Evolutionary conservation across 2,888 invertebrate genomes (phyloP).

Genomic region (Oegoconia quadripuncta): DNA sequence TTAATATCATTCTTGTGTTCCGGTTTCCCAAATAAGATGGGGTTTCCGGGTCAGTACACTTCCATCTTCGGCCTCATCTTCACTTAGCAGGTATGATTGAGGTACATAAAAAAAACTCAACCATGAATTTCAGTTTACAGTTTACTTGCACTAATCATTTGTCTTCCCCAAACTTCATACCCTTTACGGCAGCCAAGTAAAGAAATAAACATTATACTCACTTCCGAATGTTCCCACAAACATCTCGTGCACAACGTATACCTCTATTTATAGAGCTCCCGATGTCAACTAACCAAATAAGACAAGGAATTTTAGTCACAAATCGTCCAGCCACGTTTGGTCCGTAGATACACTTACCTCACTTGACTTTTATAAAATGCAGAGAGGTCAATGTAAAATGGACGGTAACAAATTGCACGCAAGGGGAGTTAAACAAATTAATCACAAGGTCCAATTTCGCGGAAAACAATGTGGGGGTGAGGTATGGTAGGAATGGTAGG

Average conservation of each 20-base stretch:
- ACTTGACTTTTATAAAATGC: slow-evolving; percentile 6
- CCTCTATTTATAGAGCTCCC: slow-evolving; percentile 57
- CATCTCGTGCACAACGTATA: slow-evolving; percentile 43
- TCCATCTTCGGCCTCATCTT: no score
- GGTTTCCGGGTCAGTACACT: no score
- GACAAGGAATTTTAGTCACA: slow-evolving; percentile 43
- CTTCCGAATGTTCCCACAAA: slow-evolving; percentile 42
- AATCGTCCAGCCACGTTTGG: slow-evolving; percentile 30
- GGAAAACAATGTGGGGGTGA: slow-evolving; percentile 29
- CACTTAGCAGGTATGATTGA: no score
- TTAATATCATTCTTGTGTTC: no score
- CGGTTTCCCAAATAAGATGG: no score
- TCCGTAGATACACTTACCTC: slow-evolving; percentile 18
- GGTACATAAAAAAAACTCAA: not conserved
- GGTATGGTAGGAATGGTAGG: slow-evolving; percentile 39
- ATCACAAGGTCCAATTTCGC: slow-evolving; percentile 21
- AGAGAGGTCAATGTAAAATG: slow-evolving; percentile 33
- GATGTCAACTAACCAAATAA: slow-evolving; percentile 69
- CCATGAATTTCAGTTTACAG: no score
- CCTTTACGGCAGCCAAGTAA: slow-evolving; percentile 11
- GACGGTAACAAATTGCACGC: slow-evolving; percentile 60
- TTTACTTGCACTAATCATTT: not conserved
- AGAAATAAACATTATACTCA: slow-evolving; percentile 44
- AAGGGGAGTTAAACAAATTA: slow-evolving; percentile 38
- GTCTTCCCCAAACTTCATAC: not conserved